Evolutionary conservation across 2,888 invertebrate genomes (phyloP).

Genomic region (Allacma fusca): DNA sequence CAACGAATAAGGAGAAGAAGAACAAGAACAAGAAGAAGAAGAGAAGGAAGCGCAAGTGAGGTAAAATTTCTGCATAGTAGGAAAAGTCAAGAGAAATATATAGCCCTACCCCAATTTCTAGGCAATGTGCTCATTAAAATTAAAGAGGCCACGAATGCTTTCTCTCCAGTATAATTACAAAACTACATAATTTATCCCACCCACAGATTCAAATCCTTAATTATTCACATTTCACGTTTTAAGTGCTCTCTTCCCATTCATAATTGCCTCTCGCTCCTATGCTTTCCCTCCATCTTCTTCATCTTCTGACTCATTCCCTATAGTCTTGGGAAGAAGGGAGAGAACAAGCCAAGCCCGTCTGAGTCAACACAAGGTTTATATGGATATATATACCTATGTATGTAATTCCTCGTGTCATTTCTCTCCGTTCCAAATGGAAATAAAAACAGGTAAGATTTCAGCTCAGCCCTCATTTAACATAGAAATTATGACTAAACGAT

Average conservation of each 20-base stretch:
- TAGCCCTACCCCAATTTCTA: not conserved
- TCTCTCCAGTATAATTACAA: conserved; percentile 34
- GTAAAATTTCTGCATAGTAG: too few relatives aligned
- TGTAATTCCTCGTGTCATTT: too few relatives aligned
- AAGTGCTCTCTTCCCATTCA: conserved; percentile 28
- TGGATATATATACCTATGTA: not conserved
- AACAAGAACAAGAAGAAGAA: conserved; percentile 19
- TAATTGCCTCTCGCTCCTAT: conserved; percentile 15
- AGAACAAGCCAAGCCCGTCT: not conserved
- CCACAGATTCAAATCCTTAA: conserved; percentile 35
- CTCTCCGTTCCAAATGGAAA: too few relatives aligned
- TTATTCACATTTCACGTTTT: conserved; percentile 21
- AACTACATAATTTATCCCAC: conserved; percentile 32
- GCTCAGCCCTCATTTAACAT: too few relatives aligned
- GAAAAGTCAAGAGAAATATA: conserved; percentile 10
- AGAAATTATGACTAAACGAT: too few relatives aligned
- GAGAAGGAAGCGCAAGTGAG: too few relatives aligned
- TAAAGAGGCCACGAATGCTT: conserved; percentile 33
- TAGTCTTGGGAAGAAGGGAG: too few relatives aligned
- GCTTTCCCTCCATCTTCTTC: not conserved
- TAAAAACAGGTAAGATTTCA: too few relatives aligned
- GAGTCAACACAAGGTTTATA: too few relatives aligned
- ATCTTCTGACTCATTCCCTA: not conserved
- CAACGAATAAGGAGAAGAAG: too few relatives aligned
- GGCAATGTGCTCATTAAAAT: conserved; percentile 36